Conservation (phyloP, 2,797 vertebrate genomes). For the Tapirus indicus region DNA sequence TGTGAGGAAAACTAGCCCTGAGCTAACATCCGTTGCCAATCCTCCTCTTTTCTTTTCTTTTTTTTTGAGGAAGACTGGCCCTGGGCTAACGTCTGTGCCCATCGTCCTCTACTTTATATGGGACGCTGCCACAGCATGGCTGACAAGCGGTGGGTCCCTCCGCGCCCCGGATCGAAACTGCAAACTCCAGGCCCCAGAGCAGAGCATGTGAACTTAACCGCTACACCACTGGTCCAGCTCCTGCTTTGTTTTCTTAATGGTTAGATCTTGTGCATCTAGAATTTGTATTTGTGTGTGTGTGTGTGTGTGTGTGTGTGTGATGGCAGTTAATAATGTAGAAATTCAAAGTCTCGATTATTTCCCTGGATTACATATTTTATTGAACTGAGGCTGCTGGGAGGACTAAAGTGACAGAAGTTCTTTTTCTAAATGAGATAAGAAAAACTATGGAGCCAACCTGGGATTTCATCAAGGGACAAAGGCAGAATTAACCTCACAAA, state of each 20-base stretch:
- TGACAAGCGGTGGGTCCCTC: too few species aligned
- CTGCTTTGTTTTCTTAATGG: not conserved
- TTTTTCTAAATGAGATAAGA: not conserved
- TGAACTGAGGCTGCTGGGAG: not conserved
- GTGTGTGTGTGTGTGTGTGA: not conserved
- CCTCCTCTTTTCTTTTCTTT: too few species aligned
- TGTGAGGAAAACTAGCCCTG: too few species aligned
- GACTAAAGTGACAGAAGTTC: not conserved
- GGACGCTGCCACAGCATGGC: too few species aligned
- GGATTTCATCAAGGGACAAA: conserved; percentile 6
- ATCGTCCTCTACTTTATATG: too few species aligned
- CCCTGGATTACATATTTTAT: not conserved
- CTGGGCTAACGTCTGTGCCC: too few species aligned
- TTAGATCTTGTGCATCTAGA: not conserved
- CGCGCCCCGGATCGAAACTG: too few species aligned
- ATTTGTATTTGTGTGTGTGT: not conserved
- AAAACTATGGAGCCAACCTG: not conserved
- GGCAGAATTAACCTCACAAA: conserved; percentile 31
- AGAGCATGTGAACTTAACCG: too few species aligned
- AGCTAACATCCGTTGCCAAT: too few species aligned
- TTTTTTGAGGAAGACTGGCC: too few species aligned
- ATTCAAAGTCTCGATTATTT: conserved; percentile 46
- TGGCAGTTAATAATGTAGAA: not conserved
- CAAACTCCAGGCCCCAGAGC: too few species aligned
- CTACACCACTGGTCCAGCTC: too few species aligned